These are phyloP conservation scores for Alouatta palliata DNA, from an alignment of 2,113 vertebrate genomes.

Conservation along the genomic window DNA sequence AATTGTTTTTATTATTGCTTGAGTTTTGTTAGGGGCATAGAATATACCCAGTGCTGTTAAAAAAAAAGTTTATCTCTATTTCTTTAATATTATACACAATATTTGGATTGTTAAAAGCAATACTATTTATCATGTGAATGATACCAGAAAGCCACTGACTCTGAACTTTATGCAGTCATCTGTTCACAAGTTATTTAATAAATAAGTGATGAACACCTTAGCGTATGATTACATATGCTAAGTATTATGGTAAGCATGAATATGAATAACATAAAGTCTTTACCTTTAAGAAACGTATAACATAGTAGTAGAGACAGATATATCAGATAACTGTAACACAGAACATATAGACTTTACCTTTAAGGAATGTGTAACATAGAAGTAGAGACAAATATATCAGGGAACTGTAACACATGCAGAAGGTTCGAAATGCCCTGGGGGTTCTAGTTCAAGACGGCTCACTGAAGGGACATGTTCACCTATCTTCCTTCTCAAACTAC, in stretches of 20 bases:
- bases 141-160: not conserved
- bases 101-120: not conserved
- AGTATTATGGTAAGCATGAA: not conserved
- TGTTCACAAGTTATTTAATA: not conserved
- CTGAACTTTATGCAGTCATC: not conserved
- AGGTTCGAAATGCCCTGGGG: not conserved
- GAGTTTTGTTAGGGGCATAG: constrained; percentile 21
- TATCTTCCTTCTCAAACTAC: not conserved
- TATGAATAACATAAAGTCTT: not conserved
- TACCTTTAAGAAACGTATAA: not conserved
- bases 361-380: not conserved
- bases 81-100: not conserved
- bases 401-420: not conserved
- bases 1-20: constrained; percentile 46
- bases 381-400: not conserved
- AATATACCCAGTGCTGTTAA: not conserved
- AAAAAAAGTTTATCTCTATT: constrained; percentile 9
- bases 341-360: not conserved
- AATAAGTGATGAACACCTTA: not conserved
- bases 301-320: not conserved
- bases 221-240: not conserved
- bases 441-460: not conserved
- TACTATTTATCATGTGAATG: not conserved
- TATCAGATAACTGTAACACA: not conserved
- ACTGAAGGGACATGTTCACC: not conserved